phyloP scores from a whole-genome alignment of 2,888 invertebrate genomes.

The Clanis bilineata region DNA sequence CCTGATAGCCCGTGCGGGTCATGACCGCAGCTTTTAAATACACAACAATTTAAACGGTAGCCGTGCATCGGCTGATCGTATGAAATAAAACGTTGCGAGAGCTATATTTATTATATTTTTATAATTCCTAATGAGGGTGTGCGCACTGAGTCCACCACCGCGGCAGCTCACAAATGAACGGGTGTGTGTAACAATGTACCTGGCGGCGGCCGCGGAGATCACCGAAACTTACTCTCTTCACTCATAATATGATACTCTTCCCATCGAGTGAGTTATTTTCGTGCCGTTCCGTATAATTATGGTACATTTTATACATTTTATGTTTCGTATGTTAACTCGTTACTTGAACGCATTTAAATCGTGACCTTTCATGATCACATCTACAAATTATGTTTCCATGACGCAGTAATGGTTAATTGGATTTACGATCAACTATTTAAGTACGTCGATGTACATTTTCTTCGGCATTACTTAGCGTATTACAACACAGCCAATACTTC shows the following conservation, averaged over 20 bases:
- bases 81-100: constrained; percentile 37
- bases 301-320: not conserved
- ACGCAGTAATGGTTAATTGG: too few relatives aligned
- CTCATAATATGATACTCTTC: not conserved
- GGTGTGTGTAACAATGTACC: constrained; percentile 18
- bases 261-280: constrained; percentile 9
- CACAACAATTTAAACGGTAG: constrained; percentile 14
- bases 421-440: too few relatives aligned
- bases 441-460: too few relatives aligned
- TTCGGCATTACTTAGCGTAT: too few relatives aligned
- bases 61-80: constrained; percentile 46
- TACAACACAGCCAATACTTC: too few relatives aligned
- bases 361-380: not conserved
- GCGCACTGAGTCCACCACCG: constrained; percentile 39
- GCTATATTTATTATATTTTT: constrained; percentile 62
- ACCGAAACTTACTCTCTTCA: constrained; percentile 1
- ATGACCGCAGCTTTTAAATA: constrained; percentile 1
- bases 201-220: not conserved
- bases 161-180: constrained; percentile 26
- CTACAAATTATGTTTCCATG: too few relatives aligned
- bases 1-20: too few relatives aligned
- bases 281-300: constrained; percentile 5
- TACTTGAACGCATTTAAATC: not conserved
- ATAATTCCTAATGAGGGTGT: constrained; percentile 68
- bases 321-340: not conserved